Evolutionary conservation across 2,797 vertebrate genomes (phyloP).

Genomic region (Gadopsis bispinosus): DNA sequence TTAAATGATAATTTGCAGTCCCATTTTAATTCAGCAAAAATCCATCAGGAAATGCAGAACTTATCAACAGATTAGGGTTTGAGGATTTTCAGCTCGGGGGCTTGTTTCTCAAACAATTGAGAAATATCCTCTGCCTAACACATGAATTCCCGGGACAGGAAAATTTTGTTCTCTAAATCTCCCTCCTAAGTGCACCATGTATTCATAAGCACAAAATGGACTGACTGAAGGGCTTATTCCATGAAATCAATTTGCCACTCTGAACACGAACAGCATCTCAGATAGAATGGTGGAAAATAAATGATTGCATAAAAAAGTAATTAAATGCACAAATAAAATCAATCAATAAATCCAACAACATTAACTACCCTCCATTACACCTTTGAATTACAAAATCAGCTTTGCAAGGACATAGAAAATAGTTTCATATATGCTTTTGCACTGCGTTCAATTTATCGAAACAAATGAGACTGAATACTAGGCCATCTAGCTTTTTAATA

Average conservation of each 20-base stretch:
- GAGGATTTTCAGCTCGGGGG: slow-evolving; percentile 57
- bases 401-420: slow-evolving; percentile 49
- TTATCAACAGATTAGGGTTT: slow-evolving; percentile 61
- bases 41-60: slow-evolving; percentile 58
- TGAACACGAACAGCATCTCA: slow-evolving; percentile 59
- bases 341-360: slow-evolving; percentile 28
- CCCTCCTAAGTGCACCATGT: slow-evolving; percentile 59
- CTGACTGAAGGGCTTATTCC: slow-evolving; percentile 66
- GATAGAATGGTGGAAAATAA: slow-evolving; percentile 32
- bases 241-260: slow-evolving; percentile 65
- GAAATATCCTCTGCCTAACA: slow-evolving; percentile 64
- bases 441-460: slow-evolving; percentile 9
- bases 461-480: slow-evolving; percentile 53
- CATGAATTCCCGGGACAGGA: slow-evolving; percentile 55
- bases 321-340: slow-evolving; percentile 20
- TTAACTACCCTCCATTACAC: slow-evolving; percentile 39
- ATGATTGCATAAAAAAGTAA: slow-evolving; percentile 28
- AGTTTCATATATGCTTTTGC: slow-evolving; percentile 27
- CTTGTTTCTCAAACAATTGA: slow-evolving; percentile 66
- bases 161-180: slow-evolving; percentile 50
- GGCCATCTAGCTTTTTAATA: slow-evolving; percentile 43
- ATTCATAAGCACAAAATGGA: slow-evolving; percentile 73
- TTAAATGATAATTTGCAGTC: slow-evolving; percentile 57
- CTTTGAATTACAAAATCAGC: slow-evolving; percentile 36
- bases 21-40: slow-evolving; percentile 60